A percentile compares a stretch with the other conserved stretches of the same genome.
These are phyloP conservation scores for Centropyge bicolor DNA, from an alignment of 2,797 vertebrate species.

Conservation along the genomic window DNA sequence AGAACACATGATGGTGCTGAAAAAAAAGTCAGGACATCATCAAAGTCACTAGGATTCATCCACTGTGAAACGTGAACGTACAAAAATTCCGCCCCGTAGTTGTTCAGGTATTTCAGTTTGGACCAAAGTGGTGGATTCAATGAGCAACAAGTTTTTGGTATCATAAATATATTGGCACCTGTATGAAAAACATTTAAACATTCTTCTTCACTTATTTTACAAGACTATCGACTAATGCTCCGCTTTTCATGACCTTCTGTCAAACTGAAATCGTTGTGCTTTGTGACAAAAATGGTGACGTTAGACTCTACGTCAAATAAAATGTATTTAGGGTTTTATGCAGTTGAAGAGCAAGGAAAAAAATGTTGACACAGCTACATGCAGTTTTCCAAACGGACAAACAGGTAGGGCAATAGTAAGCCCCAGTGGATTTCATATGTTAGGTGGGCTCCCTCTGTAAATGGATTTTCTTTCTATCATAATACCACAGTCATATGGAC, in stretches of 20 bases:
- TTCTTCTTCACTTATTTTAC: neutral
- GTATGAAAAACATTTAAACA: neutral
- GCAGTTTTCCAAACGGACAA: constrained; percentile 29
- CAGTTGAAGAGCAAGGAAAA: neutral
- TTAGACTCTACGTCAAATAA: constrained; percentile 18
- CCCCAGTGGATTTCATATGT: constrained; percentile 53
- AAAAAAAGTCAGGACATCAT: neutral
- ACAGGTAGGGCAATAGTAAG: constrained; percentile 46
- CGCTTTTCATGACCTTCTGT: neutral
- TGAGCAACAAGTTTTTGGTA: neutral
- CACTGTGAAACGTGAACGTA: neutral
- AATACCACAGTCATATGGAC: constrained; percentile 69
- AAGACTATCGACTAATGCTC: constrained; percentile 14
- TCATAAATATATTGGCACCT: neutral
- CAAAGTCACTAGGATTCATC: neutral
- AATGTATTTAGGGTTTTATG: constrained; percentile 1
- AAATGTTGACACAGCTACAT: constrained; percentile 24
- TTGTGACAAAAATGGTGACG: neutral
- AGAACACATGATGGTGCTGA: neutral
- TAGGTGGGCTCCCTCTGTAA: constrained; percentile 68
- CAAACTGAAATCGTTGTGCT: neutral
- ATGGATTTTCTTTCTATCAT: constrained; percentile 75
- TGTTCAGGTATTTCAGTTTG: no score
- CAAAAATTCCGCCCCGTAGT: no score
- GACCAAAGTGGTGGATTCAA: no score